phyloP scores from a whole-genome alignment of 2,888 invertebrate genomes.

The Girardia tigrina region DNA sequence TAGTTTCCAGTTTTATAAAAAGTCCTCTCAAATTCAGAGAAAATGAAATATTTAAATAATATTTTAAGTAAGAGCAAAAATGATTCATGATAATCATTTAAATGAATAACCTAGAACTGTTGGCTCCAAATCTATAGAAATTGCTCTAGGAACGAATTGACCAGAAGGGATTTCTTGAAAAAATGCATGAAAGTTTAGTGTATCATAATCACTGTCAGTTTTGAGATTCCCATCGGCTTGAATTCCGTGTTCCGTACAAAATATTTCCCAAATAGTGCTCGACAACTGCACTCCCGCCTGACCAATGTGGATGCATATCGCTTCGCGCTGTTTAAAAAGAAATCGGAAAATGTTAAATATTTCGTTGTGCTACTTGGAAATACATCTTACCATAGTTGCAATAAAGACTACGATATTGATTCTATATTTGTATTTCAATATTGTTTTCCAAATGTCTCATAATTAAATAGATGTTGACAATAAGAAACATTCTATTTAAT shows the following conservation, averaged over 20 bases:
- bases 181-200: conserved; percentile 64
- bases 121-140: conserved; percentile 81
- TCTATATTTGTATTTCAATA: too few species aligned
- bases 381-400: not conserved
- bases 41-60: not conserved
- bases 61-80: not conserved
- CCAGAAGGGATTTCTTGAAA: conserved; percentile 69
- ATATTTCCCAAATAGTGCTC: conserved; percentile 53
- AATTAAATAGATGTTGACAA: too few species aligned
- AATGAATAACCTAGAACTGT: conserved; percentile 60
- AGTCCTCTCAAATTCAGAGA: not conserved
- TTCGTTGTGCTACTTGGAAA: not conserved
- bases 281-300: conserved; percentile 52
- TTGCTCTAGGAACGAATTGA: conserved; percentile 77
- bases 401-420: too few species aligned
- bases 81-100: not conserved
- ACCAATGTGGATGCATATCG: conserved; percentile 49
- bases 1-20: not conserved
- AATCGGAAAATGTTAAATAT: not conserved
- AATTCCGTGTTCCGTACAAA: conserved; percentile 52
- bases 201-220: conserved; percentile 59
- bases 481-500: too few species aligned
- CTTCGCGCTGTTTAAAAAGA: conserved; percentile 43
- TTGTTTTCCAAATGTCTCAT: too few species aligned
- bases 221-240: conserved; percentile 44